Base-by-base conservation (phyloP, 1,140 invertebrate species). In the Micrasema minimum region DNA sequence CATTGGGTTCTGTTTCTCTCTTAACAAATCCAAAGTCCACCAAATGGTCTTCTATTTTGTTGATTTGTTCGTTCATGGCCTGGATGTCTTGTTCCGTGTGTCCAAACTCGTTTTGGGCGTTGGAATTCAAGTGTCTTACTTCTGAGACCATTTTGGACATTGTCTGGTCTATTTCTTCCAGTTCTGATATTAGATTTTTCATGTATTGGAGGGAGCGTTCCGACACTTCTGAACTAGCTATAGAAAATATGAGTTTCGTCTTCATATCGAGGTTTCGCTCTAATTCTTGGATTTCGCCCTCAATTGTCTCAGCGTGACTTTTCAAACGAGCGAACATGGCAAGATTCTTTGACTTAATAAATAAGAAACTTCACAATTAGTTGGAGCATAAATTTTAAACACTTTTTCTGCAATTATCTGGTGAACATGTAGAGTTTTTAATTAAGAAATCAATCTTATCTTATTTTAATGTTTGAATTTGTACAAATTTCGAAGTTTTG, bases 311-410 rank as follows among this genome's bases (percentile, higher is more conserved):
- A 18, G 55, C 55, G 35, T 59, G 55, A 59, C 16, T 59, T 59
- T 16, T 38, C 14, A 59, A 35, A 16, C 55, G 55, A n/a, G 55
- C 55, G 18, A 59, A 59, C 55, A 59, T 59, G n/a, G n/a, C n/a
- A n/a, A n/a, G n/a, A n/a, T n/a, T n/a, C n/a, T n/a, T n/a, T n/a
- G n/a, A n/a, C n/a, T n/a, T n/a, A n/a, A n/a, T n/a, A n/a, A n/a
- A n/a, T n/a, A n/a, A n/a, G n/a, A n/a, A n/a, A n/a, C n/a, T n/a
- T n/a, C n/a, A n/a, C n/a, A n/a, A n/a, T n/a, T n/a, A n/a, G n/a
- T n/a, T n/a, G n/a, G n/a, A n/a, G n/a, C n/a, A n/a, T n/a, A n/a
- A n/a, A n/a, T n/a, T n/a, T n/a, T n/a, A n/a, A n/a, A n/a, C n/a
- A n/a, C n/a, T n/a, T n/a, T n/a, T n/a, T n/a, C n/a, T n/a, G n/a